Conservation (phyloP, 2,113 vertebrate species). For the Thermophis baileyi region DNA sequence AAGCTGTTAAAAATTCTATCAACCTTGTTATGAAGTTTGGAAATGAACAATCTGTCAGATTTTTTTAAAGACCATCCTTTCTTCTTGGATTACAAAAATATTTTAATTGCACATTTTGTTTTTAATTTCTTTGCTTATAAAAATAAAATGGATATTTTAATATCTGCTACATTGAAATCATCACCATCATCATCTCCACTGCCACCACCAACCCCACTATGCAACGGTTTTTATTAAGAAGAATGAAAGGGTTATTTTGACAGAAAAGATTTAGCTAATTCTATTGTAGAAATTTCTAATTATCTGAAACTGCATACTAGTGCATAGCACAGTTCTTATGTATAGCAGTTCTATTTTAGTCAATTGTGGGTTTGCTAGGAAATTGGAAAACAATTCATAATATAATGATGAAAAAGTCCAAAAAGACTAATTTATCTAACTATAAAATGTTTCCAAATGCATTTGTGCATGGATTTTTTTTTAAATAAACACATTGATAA, state of each 20-base stretch:
- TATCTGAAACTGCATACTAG: not conserved
- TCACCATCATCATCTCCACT: not conserved
- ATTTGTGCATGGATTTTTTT: not conserved
- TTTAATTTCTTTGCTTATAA: not conserved
- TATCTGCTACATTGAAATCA: not conserved
- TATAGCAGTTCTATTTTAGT: not conserved
- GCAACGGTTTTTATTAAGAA: not conserved
- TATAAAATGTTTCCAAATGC: not conserved
- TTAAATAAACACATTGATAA: not conserved
- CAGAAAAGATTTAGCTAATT: not conserved
- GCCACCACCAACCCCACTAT: too few relatives aligned
- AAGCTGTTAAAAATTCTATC: not conserved
- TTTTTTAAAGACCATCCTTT: not conserved
- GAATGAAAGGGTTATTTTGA: not conserved
- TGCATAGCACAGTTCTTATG: not conserved
- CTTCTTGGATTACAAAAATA: not conserved
- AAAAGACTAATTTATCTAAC: not conserved
- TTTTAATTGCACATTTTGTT: not conserved
- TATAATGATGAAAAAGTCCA: not conserved
- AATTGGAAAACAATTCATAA: not conserved
- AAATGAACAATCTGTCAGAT: not conserved
- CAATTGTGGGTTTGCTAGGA: not conserved
- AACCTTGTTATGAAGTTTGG: not conserved
- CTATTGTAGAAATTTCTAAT: not conserved
- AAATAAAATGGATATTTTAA: not conserved